Base-by-base conservation (phyloP, 2,888 invertebrate genomes). In the Zhuqinia jingwanae region DNA sequence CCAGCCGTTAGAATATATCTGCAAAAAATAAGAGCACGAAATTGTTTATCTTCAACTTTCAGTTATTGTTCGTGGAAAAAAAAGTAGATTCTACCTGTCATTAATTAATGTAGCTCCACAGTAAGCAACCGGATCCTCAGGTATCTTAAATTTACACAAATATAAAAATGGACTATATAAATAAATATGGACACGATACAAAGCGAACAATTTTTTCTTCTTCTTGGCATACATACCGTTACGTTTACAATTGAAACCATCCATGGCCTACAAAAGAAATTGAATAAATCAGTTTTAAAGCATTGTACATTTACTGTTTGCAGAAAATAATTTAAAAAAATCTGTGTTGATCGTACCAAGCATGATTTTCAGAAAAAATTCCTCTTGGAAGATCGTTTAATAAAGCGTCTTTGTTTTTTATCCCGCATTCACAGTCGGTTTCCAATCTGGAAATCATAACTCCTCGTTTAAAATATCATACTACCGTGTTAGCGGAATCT, bases 191-290 rank as follows among this genome's bases (percentile, higher is more conserved):
- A 8, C 36, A 36, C 36, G 3, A 36, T n/a, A 36, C 36, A 8
- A 36, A 3, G 3, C 8, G 36, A 3, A 36, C 5, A 36, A 36
- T 36, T 36, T 6, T 8, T 36, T 30, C n/a, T 60, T 27, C 27
- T 15, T 36, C 8, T 6, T 36, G 36, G 3, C 3, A 3, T 36
- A 17, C 60, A n/a, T 78, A 87, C 87, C 60, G 87, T 78, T 30
- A 78, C 53, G 50, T 88, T 88, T 13, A 88, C 88, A 30, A 88
- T 88, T 17, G 88, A 80, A n/a, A 60, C 88, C 88, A 88, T 88
- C 88, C 88, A 88, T n/a, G 88, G 88, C 88, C 86, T 87, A 30
- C 45, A 58, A 36, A 6, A 17, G 11, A 56, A 50, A 65, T 45
- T 50, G 10, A 10, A 6, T 2, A 10, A 60, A 15, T 60, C 1